phyloP scores from a whole-genome alignment of 1,140 invertebrate genomes.

The Euwallacea similis region DNA sequence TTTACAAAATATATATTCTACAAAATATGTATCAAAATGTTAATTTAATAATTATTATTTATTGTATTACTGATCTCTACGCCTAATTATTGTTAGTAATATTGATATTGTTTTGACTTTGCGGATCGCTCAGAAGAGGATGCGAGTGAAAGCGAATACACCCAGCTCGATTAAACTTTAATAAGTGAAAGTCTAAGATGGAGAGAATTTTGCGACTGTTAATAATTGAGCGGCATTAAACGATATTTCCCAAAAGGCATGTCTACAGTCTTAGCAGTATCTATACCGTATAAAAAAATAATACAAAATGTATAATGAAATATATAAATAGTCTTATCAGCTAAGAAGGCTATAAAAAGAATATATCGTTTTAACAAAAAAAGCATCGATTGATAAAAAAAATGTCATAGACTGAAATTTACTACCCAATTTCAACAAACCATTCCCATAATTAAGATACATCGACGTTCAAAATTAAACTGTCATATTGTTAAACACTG shows the following conservation, averaged over 20 bases:
- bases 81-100: conserved; percentile 39
- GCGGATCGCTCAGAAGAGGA: not conserved
- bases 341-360: conserved; percentile 4
- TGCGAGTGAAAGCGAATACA: not conserved
- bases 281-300: conserved; percentile 29
- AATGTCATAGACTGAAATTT: not conserved
- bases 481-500: conserved; percentile 20
- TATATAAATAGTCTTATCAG: conserved; percentile 22
- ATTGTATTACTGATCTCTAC: conserved; percentile 26
- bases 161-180: not conserved
- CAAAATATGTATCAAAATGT: conserved; percentile 46
- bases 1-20: conserved; percentile 46
- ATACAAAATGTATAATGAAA: conserved; percentile 27
- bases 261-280: conserved; percentile 30
- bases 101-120: conserved; percentile 10
- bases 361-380: conserved; percentile 14
- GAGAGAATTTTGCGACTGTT: no score
- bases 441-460: conserved; percentile 2
- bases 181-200: not conserved
- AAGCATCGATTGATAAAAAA: conserved; percentile 10
- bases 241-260: conserved; percentile 22
- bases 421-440: no score
- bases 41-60: conserved; percentile 27
- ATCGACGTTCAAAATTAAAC: not conserved
- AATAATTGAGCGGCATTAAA: not conserved